Evolutionary conservation across 2,797 vertebrate genomes (phyloP), one percentile per base, ranked within the genome.

Genomic region (Anguilla pacifica): DNA sequence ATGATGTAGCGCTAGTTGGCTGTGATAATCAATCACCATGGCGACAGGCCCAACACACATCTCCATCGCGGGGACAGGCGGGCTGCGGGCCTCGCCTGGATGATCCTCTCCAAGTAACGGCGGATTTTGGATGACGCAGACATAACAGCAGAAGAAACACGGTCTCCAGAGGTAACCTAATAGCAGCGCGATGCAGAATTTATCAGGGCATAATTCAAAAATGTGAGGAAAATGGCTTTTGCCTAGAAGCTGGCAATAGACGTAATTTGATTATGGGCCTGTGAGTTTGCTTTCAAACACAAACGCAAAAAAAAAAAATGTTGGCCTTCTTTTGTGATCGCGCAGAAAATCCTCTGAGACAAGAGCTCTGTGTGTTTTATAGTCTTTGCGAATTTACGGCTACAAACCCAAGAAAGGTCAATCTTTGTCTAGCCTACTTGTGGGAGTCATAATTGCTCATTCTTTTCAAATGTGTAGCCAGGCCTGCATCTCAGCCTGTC

Each of bases 401-500:
- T 95, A 94, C 95, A 17, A 17, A 35, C 67, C 67, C 55, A 96
- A 92, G 93, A 96, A 97, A 96, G 96, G 96, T 97, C 96, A 96
- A 91, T 93, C 94, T 95, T 95, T 96, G 93, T 93, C 92, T 94
- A 92, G 92, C 92, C 93, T 94, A 95, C 95, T 94, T 93, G 94
- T 95, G 96, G 95, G 95, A 96, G 94, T 95, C 95, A 95, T 96
- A 96, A 96, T 96, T 93, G 94, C 95, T 93, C 94, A 94, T 94
- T 93, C 95, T 96, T 96, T 96, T 96, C 95, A 96, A 96, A 97
- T 97, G 96, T 96, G 95, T 95, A 94, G 94, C 94, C 94, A 95
- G 94, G 93, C 94, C 93, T 90, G 89, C 93, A 93, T 95, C 92
- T 93, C 92, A 92, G 83, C 89, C 94, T 92, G 90, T 93, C 91